Evolutionary conservation across 2,113 vertebrate genomes (phyloP).

Genomic region (Apeltes quadracus): DNA sequence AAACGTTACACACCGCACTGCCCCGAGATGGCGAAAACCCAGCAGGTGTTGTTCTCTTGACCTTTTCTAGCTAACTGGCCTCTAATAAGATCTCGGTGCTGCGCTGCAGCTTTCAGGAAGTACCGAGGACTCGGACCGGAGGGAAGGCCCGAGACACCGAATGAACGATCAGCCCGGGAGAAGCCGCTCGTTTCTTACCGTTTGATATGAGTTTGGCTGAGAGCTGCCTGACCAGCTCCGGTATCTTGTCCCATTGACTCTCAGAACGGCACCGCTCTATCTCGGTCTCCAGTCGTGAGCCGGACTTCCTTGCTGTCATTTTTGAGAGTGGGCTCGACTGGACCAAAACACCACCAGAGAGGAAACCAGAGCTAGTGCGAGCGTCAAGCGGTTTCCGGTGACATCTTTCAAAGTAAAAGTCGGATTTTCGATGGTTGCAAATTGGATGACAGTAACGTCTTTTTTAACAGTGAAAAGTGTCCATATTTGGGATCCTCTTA

Average conservation of each 20-base stretch:
- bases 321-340: constrained; percentile 49
- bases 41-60: not conserved
- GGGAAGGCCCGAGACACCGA: constrained; percentile 55
- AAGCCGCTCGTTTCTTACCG: constrained; percentile 75
- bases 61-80: not conserved
- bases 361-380: not conserved
- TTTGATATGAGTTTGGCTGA: constrained; percentile 91
- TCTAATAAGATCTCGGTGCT: not conserved
- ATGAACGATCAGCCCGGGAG: constrained; percentile 20
- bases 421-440: too few species aligned
- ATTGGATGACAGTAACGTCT: not conserved
- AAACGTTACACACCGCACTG: not conserved
- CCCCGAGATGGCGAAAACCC: not conserved
- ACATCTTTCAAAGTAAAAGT: constrained; percentile 13
- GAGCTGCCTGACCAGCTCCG: constrained; percentile 89
- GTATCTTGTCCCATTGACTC: constrained; percentile 91
- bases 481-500: too few species aligned
- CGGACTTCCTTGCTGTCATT: constrained; percentile 93
- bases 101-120: constrained; percentile 62
- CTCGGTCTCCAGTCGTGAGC: constrained; percentile 91
- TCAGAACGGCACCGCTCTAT: constrained; percentile 93
- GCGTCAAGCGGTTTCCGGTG: constrained; percentile 27
- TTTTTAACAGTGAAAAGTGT: too few species aligned
- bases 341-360: constrained; percentile 56
- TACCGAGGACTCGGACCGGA: constrained; percentile 49